phyloP scores from a whole-genome alignment of 2,113 vertebrate genomes.

The Sialia sialis region DNA sequence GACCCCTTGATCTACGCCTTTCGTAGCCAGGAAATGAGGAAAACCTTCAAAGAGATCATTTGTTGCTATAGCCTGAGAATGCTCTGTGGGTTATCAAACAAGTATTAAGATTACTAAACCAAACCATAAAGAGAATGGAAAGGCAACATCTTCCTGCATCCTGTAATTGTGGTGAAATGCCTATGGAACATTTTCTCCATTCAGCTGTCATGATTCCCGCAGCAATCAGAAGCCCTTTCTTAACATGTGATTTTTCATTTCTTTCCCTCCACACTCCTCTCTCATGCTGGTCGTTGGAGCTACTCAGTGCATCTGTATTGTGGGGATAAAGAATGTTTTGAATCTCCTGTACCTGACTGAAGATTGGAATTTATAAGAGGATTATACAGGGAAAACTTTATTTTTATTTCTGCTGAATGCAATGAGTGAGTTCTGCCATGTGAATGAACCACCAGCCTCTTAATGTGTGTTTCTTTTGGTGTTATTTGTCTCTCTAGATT shows the following conservation, averaged over 20 bases:
- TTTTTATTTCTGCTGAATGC: not conserved
- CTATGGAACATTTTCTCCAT: not conserved
- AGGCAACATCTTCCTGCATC: not conserved
- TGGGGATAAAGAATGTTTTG: not conserved
- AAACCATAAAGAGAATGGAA: not conserved
- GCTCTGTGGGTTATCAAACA: slow-evolving; percentile 71
- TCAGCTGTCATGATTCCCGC: not conserved
- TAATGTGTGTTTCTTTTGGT: not conserved
- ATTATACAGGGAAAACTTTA: not conserved
- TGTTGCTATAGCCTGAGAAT: slow-evolving; percentile 80
- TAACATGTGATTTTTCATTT: not conserved
- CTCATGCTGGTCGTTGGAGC: not conserved
- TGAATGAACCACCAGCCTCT: not conserved
- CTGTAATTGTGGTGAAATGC: not conserved
- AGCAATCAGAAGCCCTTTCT: not conserved
- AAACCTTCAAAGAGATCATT: slow-evolving; percentile 92
- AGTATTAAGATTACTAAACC: slow-evolving; percentile 70
- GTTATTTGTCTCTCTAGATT: not conserved
- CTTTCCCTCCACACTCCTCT: not conserved
- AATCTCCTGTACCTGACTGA: not conserved
- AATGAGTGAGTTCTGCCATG: not conserved
- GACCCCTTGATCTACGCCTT: slow-evolving; percentile 96
- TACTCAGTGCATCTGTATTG: not conserved
- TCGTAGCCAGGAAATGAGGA: slow-evolving; percentile 94
- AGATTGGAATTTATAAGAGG: not conserved